phyloP scores from a whole-genome alignment of 2,888 invertebrate species.

The Ophraella communa region DNA sequence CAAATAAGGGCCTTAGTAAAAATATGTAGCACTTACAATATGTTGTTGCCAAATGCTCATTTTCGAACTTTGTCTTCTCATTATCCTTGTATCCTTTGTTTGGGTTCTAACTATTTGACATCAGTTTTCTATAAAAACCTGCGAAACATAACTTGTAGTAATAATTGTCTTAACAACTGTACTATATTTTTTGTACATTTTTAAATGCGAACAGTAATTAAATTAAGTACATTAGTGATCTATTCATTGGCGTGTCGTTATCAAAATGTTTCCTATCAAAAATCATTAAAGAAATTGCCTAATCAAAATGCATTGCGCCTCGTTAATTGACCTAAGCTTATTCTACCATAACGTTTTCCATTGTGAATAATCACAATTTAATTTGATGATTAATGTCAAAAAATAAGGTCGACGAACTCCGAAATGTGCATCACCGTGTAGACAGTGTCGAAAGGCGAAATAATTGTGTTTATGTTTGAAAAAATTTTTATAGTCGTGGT shows the following conservation, averaged over 20 bases:
- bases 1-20: too few species aligned
- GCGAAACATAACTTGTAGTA: too few species aligned
- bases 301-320: conserved; percentile 29
- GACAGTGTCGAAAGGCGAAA: conserved; percentile 19
- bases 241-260: background rate
- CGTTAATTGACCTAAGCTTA: conserved; percentile 26
- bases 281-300: conserved; percentile 12
- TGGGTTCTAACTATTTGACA: too few species aligned
- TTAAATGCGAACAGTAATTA: background rate
- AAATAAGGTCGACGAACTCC: conserved; percentile 26
- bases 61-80: too few species aligned
- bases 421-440: conserved; percentile 24
- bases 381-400: conserved; percentile 33
- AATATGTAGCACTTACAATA: too few species aligned
- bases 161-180: background rate
- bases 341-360: conserved; percentile 27
- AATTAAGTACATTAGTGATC: background rate
- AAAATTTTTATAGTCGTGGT: conserved; percentile 16
- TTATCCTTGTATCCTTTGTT: too few species aligned
- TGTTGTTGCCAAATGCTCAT: too few species aligned
- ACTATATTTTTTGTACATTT: background rate
- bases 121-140: too few species aligned
- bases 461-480: conserved; percentile 22
- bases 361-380: conserved; percentile 35
- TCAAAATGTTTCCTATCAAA: background rate